Percentiles rank a stretch among this genome's conserved stretches.
phyloP scores from a whole-genome alignment of 2,113 vertebrate genomes.

The Agelaius phoeniceus region DNA sequence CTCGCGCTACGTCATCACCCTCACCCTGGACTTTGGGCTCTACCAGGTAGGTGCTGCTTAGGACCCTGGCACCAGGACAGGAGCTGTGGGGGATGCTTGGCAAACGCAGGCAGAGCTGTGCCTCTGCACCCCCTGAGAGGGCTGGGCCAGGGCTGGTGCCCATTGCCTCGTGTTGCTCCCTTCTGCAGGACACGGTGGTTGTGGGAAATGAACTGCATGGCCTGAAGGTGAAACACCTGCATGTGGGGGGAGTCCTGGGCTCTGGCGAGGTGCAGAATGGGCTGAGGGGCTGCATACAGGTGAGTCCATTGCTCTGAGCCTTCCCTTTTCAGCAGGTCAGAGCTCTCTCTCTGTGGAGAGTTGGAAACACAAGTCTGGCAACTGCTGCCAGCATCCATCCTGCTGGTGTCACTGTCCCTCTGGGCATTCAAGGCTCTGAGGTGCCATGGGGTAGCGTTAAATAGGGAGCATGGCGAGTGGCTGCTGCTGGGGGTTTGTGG shows the following conservation, averaged over 20 bases:
- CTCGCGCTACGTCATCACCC: slow-evolving; percentile 86
- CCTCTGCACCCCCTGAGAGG: background rate
- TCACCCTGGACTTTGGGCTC: slow-evolving; percentile 91
- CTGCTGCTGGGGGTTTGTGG: background rate
- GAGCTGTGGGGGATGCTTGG: background rate
- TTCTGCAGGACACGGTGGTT: slow-evolving; percentile 87
- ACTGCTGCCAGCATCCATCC: background rate
- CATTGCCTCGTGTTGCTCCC: background rate
- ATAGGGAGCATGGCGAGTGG: background rate
- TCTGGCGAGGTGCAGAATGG: slow-evolving; percentile 89
- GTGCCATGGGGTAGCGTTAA: background rate
- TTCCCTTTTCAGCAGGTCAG: background rate
- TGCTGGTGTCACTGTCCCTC: background rate
- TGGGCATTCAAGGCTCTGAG: background rate
- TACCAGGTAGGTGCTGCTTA: slow-evolving; percentile 84
- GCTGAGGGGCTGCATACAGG: slow-evolving; percentile 95
- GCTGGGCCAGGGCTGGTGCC: background rate
- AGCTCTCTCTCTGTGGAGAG: background rate
- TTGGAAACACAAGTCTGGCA: background rate
- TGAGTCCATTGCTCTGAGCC: slow-evolving; percentile 53
- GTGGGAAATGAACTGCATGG: slow-evolving; percentile 93
- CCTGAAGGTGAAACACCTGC: slow-evolving; percentile 94
- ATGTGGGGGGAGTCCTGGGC: slow-evolving; percentile 89
- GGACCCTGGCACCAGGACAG: background rate
- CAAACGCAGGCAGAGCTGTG: accelerated